Percentiles rank a stretch among this genome's conserved stretches.
phyloP scores from a whole-genome alignment of 2,113 vertebrate genomes.

The Speoplatyrhinus poulsoni region DNA sequence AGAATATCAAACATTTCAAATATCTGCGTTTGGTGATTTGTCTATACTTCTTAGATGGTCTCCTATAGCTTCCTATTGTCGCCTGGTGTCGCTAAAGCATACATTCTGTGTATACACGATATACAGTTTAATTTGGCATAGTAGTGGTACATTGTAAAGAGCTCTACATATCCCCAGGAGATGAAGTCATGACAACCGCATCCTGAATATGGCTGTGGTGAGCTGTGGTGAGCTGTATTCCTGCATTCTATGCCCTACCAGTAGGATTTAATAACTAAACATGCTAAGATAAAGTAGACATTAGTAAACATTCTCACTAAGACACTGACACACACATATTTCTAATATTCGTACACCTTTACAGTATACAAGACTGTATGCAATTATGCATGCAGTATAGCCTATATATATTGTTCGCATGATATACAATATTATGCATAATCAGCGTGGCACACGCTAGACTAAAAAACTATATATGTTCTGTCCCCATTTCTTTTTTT shows the following conservation, averaged over 20 bases:
- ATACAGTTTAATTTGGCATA: constrained; percentile 28
- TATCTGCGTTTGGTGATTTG: neutral
- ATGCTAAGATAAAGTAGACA: neutral
- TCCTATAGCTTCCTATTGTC: neutral
- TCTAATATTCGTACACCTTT: neutral
- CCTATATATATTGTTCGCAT: neutral
- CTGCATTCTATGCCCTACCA: constrained; percentile 1
- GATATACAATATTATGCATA: neutral
- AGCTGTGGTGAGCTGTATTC: constrained; percentile 10
- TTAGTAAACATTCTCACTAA: constrained; percentile 14
- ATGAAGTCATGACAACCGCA: constrained; percentile 27
- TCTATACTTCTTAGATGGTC: neutral
- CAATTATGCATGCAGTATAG: constrained; percentile 5
- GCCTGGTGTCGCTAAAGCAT: constrained; percentile 28
- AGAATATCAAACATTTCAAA: no score
- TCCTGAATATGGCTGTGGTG: constrained; percentile 23
- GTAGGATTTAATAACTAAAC: constrained; percentile 14
- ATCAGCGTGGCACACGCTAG: constrained; percentile 9
- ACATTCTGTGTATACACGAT: constrained; percentile 46
- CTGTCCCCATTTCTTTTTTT: constrained; percentile 43
- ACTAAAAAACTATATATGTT: constrained; percentile 33
- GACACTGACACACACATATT: neutral
- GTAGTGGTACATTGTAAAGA: constrained; percentile 19
- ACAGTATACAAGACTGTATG: neutral
- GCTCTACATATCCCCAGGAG: neutral